Percentiles rank a stretch among this genome's conserved stretches.
Evolutionary conservation across 2,888 invertebrate genomes (phyloP).

Genomic region (Microctonus aethiopoides): DNA sequence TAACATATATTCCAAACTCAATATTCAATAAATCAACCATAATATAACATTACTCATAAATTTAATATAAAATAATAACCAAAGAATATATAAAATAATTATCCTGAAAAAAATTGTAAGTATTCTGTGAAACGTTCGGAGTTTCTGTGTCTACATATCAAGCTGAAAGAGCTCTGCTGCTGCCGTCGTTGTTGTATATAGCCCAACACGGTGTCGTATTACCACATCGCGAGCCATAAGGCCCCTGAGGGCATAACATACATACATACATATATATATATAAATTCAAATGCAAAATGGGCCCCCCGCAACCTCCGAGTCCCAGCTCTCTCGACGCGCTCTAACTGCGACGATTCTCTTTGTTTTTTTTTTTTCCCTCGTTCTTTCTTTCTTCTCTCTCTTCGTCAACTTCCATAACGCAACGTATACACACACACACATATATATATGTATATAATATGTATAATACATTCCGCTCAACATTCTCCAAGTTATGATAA

Average conservation of each 20-base stretch:
- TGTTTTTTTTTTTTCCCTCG: constrained; percentile 6
- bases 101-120: background rate
- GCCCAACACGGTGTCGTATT: constrained; percentile 36
- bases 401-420: background rate
- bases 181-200: constrained; percentile 34
- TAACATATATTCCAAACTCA: too few relatives aligned
- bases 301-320: constrained; percentile 25
- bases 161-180: constrained; percentile 17
- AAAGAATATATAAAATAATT: too few relatives aligned
- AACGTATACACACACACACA: too few relatives aligned
- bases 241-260: constrained; percentile 40
- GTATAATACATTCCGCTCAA: background rate
- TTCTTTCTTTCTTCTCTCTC: background rate
- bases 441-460: too few relatives aligned
- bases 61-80: too few relatives aligned
- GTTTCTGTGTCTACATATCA: constrained; percentile 12
- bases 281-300: constrained; percentile 29
- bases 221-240: constrained; percentile 36
- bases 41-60: too few relatives aligned
- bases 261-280: too few relatives aligned
- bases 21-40: too few relatives aligned
- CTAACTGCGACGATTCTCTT: background rate
- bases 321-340: background rate
- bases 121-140: constrained; percentile 18
- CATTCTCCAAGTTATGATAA: background rate